Evolutionary conservation across 2,888 invertebrate species (phyloP).

Genomic region (Crepidodera aurea): DNA sequence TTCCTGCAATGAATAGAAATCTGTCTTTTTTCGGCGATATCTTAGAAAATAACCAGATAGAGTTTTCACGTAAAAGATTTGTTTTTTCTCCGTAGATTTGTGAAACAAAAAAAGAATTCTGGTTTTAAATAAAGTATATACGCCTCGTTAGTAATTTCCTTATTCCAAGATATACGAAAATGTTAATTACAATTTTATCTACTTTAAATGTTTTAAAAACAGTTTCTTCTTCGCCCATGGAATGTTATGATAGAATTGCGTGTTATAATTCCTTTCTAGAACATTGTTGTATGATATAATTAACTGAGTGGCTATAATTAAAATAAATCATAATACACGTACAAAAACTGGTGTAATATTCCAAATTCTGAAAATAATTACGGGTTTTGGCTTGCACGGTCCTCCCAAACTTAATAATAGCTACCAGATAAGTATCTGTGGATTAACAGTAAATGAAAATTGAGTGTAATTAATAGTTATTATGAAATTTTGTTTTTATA

Average conservation of each 20-base stretch:
- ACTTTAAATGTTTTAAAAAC: background rate
- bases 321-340: background rate
- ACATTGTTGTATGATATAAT: conserved; percentile 2
- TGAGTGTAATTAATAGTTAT: background rate
- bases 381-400: background rate
- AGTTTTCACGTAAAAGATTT: no score
- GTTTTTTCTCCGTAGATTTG: no score
- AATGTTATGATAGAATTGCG: conserved; percentile 12
- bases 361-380: conserved; percentile 3
- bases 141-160: no score
- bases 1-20: no score
- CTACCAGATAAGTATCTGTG: background rate
- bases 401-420: conserved; percentile 1
- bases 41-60: no score
- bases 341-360: background rate
- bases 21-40: no score
- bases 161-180: no score
- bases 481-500: background rate
- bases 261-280: conserved; percentile 3
- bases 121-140: no score
- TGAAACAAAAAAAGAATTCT: no score
- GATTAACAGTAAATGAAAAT: background rate
- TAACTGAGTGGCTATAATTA: conserved; percentile 10
- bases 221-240: conserved; percentile 5
- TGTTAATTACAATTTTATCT: no score